phyloP scores from a whole-genome alignment of 2,113 vertebrate species.

The Ophiodon elongatus region DNA sequence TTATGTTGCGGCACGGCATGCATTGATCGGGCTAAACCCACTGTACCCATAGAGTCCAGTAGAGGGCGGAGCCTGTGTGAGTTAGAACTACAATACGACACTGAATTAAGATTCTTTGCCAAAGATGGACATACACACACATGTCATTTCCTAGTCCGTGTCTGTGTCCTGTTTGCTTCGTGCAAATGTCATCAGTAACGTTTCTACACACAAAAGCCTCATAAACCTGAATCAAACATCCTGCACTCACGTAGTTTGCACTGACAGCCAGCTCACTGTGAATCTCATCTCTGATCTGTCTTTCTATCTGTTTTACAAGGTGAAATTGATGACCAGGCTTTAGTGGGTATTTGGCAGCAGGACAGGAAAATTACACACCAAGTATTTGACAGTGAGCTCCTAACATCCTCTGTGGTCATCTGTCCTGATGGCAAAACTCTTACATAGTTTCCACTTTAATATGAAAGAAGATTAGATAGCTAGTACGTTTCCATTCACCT shows the following conservation, averaged over 20 bases:
- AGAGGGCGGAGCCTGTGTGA: neutral
- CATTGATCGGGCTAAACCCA: neutral
- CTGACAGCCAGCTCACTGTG: neutral
- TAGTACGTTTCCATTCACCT: constrained; percentile 1
- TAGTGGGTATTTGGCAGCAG: constrained; percentile 70
- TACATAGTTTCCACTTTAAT: constrained; percentile 60
- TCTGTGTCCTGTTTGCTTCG: neutral
- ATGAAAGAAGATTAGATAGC: constrained; percentile 14
- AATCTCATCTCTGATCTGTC: constrained; percentile 39
- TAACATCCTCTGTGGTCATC: constrained; percentile 63
- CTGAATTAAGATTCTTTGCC: neutral
- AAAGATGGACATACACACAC: neutral
- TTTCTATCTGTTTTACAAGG: constrained; percentile 54
- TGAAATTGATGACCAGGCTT: constrained; percentile 59
- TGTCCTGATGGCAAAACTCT: constrained; percentile 45
- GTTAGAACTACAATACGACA: neutral
- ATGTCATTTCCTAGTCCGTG: neutral
- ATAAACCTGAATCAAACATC: neutral
- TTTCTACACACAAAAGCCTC: neutral
- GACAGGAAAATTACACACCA: constrained; percentile 57
- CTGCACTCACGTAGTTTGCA: neutral
- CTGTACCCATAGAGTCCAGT: neutral
- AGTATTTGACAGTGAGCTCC: constrained; percentile 59
- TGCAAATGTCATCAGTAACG: neutral
- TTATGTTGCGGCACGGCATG: neutral